A percentile compares a stretch with the other conserved stretches of the same genome.
Conservation (phyloP, 2,888 invertebrate genomes). For the Mylabris sibirica region DNA sequence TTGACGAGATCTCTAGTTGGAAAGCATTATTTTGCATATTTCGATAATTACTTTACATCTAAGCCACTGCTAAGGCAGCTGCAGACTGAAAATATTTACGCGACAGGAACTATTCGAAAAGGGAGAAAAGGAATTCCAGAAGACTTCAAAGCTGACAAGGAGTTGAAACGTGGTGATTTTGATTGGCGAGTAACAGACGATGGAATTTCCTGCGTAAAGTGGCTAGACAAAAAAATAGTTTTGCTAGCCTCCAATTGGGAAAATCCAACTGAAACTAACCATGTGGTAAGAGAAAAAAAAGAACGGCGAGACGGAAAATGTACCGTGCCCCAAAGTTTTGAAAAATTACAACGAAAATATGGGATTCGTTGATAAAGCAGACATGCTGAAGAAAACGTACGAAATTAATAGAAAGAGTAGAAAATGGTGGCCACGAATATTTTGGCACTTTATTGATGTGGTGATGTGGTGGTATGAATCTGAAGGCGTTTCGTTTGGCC, state of each 20-base stretch:
- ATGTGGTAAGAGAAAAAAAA: constrained; percentile 35
- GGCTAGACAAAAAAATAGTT: constrained; percentile 23
- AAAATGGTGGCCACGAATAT: constrained; percentile 51
- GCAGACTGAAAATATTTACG: constrained; percentile 29
- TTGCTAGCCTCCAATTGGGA: constrained; percentile 26
- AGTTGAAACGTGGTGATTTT: constrained; percentile 33
- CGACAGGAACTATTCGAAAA: constrained; percentile 34
- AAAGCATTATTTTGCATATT: constrained; percentile 34
- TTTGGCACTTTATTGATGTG: constrained; percentile 46
- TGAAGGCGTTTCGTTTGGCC: constrained; percentile 34
- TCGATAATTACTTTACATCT: constrained; percentile 39
- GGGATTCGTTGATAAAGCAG: constrained; percentile 50
- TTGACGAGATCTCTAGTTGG: constrained; percentile 27
- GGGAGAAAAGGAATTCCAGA: constrained; percentile 32
- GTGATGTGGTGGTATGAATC: constrained; percentile 35
- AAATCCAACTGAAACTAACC: constrained; percentile 17
- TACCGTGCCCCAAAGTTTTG: constrained; percentile 42
- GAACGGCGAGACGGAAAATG: constrained; percentile 37
- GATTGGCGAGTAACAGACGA: constrained; percentile 34
- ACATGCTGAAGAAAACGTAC: constrained; percentile 47
- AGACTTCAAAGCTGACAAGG: constrained; percentile 30
- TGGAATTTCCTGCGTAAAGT: constrained; percentile 24
- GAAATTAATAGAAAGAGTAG: constrained; percentile 47
- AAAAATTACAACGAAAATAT: constrained; percentile 48
- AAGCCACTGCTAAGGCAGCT: constrained; percentile 27